These are phyloP conservation scores for Columba guinea DNA, from an alignment of 2,797 vertebrate species.

Conservation along the genomic window DNA sequence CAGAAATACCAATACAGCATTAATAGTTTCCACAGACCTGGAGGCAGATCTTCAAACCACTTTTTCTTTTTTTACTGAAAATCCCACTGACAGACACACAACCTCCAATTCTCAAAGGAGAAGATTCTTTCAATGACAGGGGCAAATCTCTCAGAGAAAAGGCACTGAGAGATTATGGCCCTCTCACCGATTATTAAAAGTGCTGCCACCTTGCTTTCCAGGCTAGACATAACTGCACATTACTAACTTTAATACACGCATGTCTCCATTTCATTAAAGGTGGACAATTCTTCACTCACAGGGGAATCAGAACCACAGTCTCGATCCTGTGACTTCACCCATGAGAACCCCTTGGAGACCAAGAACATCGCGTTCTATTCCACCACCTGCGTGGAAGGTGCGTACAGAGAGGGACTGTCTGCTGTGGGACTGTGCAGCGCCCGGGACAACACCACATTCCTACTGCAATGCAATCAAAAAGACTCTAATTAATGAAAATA, in stretches of 20 bases:
- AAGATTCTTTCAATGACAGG: accelerated
- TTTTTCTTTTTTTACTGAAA: not conserved
- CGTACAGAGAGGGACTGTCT: not conserved
- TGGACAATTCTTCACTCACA: conserved; percentile 83
- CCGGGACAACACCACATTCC: not conserved
- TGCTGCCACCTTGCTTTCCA: not conserved
- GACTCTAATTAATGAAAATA: not conserved
- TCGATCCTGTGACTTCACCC: conserved; percentile 77
- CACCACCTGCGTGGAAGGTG: conserved; percentile 83
- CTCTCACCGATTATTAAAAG: accelerated
- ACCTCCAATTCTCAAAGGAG: not conserved
- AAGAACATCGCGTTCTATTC: conserved; percentile 83
- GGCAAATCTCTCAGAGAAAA: not conserved
- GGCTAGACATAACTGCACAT: not conserved
- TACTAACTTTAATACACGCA: not conserved
- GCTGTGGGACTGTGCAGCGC: not conserved
- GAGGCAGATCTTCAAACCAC: not conserved
- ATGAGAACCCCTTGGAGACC: conserved; percentile 81
- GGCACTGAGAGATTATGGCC: not conserved
- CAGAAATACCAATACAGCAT: accelerated
- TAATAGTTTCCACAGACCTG: not conserved
- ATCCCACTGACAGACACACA: not conserved
- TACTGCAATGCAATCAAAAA: not conserved
- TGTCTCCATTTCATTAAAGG: conserved; percentile 66
- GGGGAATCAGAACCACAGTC: conserved; percentile 83